Conservation (phyloP, 2,797 vertebrate genomes). For the Halcyon leucocephala region DNA sequence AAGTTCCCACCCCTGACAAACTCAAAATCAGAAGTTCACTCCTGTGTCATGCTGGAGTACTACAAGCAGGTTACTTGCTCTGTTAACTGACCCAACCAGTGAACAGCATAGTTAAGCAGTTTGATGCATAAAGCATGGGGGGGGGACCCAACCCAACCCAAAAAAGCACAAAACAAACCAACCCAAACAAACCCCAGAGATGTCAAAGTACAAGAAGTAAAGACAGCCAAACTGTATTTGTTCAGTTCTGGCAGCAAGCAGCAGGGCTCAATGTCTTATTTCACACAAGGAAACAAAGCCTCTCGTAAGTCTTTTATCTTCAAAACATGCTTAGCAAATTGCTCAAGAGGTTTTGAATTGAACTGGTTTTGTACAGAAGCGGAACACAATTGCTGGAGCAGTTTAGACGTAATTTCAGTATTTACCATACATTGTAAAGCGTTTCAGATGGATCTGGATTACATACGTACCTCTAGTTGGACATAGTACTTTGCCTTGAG, state of each 20-base stretch:
- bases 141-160: neutral
- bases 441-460: neutral
- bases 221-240: neutral
- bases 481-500: slow-evolving; percentile 96
- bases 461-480: slow-evolving; percentile 90
- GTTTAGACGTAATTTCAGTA: neutral
- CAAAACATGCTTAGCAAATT: neutral
- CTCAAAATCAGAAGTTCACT: neutral
- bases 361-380: neutral
- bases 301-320: neutral
- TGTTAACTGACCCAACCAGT: neutral
- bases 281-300: neutral
- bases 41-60: neutral
- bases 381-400: neutral
- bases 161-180: neutral
- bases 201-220: neutral
- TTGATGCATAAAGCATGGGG: neutral
- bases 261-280: neutral
- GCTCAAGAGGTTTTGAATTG: neutral
- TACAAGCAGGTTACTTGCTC: neutral
- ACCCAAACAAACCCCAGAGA: neutral
- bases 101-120: neutral
- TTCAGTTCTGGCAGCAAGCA: neutral
- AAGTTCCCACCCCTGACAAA: neutral
- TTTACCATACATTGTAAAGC: neutral